These are phyloP conservation scores for Poeciliopsis turneri DNA, from an alignment of 2,797 vertebrate genomes.

Conservation along the genomic window DNA sequence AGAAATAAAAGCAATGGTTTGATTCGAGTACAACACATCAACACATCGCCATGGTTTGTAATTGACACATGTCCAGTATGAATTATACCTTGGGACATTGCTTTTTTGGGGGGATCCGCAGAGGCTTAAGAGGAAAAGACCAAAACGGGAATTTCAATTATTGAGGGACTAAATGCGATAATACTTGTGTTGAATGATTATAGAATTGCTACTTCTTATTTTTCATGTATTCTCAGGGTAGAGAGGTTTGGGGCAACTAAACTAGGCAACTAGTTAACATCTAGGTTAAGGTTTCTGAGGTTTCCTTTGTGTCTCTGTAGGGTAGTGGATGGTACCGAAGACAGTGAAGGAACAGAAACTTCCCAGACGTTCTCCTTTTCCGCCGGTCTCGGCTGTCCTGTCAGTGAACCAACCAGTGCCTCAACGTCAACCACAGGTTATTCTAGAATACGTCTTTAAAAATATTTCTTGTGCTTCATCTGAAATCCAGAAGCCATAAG, in stretches of 20 bases:
- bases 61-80: background rate
- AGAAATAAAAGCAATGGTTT: background rate
- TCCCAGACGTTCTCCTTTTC: constrained; percentile 70
- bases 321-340: constrained; percentile 81
- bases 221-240: background rate
- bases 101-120: background rate
- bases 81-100: background rate
- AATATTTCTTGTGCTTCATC: constrained; percentile 14
- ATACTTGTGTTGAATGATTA: background rate
- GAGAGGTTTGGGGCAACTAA: background rate
- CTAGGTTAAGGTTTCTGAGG: no score
- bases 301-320: constrained; percentile 53
- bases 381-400: constrained; percentile 48
- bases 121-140: background rate
- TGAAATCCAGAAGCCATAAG: constrained; percentile 13
- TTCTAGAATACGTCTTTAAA: background rate
- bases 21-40: background rate
- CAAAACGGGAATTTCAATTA: background rate
- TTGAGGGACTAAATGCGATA: background rate
- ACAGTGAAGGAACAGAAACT: constrained; percentile 62
- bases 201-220: background rate
- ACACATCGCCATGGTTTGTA: background rate
- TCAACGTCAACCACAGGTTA: constrained; percentile 70
- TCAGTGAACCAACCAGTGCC: constrained; percentile 56
- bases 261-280: no score